Conservation (phyloP, 2,113 vertebrate genomes). For the Choloepus hoffmanni region DNA sequence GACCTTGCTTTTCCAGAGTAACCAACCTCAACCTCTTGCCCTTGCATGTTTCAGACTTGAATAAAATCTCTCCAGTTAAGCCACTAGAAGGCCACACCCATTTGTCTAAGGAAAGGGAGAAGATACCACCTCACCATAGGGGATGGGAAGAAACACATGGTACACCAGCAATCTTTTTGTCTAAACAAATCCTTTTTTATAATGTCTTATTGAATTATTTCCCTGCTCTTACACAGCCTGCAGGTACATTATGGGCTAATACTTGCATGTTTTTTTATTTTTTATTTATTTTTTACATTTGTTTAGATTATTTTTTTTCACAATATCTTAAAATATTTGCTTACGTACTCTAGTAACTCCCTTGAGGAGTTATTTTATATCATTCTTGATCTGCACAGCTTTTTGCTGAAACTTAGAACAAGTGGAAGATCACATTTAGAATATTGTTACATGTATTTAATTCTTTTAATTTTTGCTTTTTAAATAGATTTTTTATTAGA, state of each 20-base stretch:
- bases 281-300: too few relatives aligned
- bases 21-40: not conserved
- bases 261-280: not conserved
- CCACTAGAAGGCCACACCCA: not conserved
- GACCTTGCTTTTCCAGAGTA: not conserved
- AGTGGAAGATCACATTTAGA: not conserved
- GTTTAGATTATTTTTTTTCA: not conserved
- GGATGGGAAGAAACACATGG: not conserved
- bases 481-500: too few relatives aligned
- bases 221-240: not conserved
- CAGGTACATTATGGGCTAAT: not conserved
- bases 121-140: not conserved
- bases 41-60: not conserved
- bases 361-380: not conserved
- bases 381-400: not conserved
- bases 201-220: not conserved
- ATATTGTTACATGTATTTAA: not conserved
- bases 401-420: conserved; percentile 14
- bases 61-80: not conserved
- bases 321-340: not conserved
- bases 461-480: not conserved
- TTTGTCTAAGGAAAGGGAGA: not conserved
- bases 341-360: not conserved
- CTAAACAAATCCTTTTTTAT: not conserved
- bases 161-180: not conserved